Conservation (phyloP, 2,113 vertebrate species). For the Heptranchias perlo region DNA sequence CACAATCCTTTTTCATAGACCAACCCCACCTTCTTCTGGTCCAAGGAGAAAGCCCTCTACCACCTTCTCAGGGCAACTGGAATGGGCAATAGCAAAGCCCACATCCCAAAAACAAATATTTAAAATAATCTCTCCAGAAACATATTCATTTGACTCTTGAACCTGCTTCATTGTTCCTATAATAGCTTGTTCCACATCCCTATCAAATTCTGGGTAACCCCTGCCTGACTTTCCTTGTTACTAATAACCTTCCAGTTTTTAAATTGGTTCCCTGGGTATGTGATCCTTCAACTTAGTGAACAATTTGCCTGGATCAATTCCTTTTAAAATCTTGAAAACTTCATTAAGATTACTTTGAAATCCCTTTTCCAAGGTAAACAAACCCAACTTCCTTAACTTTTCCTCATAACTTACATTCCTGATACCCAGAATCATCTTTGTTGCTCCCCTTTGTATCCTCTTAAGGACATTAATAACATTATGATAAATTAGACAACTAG, state of each 20-base stretch:
- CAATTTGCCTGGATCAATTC: background rate
- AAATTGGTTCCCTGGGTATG: background rate
- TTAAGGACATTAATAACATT: background rate
- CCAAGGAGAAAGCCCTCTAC: background rate
- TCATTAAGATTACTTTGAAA: background rate
- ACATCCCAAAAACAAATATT: background rate
- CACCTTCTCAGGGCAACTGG: background rate
- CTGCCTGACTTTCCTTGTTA: background rate
- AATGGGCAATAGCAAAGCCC: background rate
- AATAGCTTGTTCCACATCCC: background rate
- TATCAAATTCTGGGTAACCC: background rate
- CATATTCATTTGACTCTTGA: background rate
- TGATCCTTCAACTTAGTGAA: background rate
- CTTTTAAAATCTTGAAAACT: background rate
- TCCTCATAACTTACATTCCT: background rate
- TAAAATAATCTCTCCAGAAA: background rate
- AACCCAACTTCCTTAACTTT: background rate
- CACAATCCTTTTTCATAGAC: background rate
- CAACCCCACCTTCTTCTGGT: background rate
- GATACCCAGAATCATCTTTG: background rate
- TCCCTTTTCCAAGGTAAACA: background rate
- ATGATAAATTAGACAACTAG: background rate
- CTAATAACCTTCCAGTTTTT: background rate
- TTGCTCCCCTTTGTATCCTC: background rate
- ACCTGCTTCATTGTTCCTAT: background rate